A percentile compares a stretch with the other conserved stretches of the same genome.
Evolutionary conservation across 2,888 invertebrate species (phyloP).

Genomic region (Pyrgus malvae): DNA sequence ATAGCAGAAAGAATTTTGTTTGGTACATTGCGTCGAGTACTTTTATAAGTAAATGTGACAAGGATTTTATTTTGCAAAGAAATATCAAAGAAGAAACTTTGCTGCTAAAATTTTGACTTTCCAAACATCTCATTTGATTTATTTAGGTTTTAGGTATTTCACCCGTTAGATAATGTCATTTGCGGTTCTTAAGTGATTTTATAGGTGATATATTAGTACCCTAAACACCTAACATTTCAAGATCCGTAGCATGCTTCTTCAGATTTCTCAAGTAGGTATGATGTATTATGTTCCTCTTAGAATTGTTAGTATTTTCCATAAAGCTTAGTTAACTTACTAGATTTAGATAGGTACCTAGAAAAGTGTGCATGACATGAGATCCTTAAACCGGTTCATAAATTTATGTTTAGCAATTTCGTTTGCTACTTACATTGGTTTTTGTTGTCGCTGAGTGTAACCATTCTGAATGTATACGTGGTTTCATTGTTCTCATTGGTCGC

Average conservation of each 20-base stretch:
- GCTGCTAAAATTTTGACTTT: too few relatives aligned
- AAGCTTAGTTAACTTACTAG: background rate
- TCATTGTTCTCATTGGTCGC: slow-evolving; percentile 48
- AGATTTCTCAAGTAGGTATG: background rate
- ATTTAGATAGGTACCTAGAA: background rate
- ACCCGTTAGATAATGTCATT: slow-evolving; percentile 1
- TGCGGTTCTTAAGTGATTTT: background rate
- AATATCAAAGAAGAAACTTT: too few relatives aligned
- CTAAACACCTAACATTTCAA: too few relatives aligned
- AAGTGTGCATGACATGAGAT: slow-evolving; percentile 3
- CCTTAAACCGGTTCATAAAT: slow-evolving; percentile 14
- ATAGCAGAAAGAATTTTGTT: too few relatives aligned
- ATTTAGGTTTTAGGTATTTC: too few relatives aligned
- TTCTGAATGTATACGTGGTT: slow-evolving; percentile 46
- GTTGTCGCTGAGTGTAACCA: slow-evolving; percentile 56
- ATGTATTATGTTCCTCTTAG: slow-evolving; percentile 1
- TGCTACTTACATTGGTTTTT: slow-evolving; percentile 54
- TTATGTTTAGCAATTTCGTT: slow-evolving; percentile 50
- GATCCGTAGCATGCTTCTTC: slow-evolving; percentile 13
- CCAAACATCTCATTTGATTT: too few relatives aligned
- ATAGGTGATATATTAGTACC: too few relatives aligned
- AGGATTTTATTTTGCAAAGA: too few relatives aligned
- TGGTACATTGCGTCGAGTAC: too few relatives aligned
- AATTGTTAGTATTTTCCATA: slow-evolving; percentile 4
- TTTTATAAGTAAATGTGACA: too few relatives aligned